Evolutionary conservation across 2,797 vertebrate genomes (phyloP), one percentile per base, ranked within the genome.

Genomic region (Takifugu rubripes): DNA sequence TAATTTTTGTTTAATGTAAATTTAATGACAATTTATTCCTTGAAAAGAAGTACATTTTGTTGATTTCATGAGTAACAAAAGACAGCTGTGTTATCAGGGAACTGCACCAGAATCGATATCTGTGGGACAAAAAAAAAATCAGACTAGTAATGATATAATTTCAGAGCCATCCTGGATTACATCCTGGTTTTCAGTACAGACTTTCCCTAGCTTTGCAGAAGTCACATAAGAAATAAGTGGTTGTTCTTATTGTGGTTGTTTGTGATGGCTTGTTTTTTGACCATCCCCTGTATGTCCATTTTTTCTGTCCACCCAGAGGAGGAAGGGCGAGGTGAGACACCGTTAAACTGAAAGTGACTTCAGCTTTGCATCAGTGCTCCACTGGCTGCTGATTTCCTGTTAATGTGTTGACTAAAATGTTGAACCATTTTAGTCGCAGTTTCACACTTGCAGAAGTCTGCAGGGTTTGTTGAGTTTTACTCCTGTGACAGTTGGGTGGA

Each of bases 241-340:
- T 5, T 33, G 31, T 33, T 10, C 7, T 52, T 54, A 76, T 51
- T 56, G 54, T 44, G 70, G 12, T 60, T 82, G 75, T 75, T 56
- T 60, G 55, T 87, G 61, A 61, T 79, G 68, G 52, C 64, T 27
- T 53, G 77, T 84, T 67, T 81, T 82, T 77, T 87, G 84, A 86
- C 83, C 83, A 67, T 73, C 74, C 68, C 82, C 83, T 83, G 75
- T 88, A 64, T 84, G 75, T 78, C 64, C 74, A 3, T 79, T 76
- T 78, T 74, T 68, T 66, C 72, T 29, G 66, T 74, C 70, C 62
- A 24, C 61, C 75, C 85, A 89, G 87, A 89, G 53, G 84, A 78
- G 86, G 82, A 64, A 84, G 84, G 69, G 71, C 65, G 81, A 89
- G 87, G 87, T 89, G 87, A 89, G 87, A 79, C 72, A 52, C 66